Conservation (phyloP, 2,113 vertebrate species). For the Leptobrachium ailaonicum region DNA sequence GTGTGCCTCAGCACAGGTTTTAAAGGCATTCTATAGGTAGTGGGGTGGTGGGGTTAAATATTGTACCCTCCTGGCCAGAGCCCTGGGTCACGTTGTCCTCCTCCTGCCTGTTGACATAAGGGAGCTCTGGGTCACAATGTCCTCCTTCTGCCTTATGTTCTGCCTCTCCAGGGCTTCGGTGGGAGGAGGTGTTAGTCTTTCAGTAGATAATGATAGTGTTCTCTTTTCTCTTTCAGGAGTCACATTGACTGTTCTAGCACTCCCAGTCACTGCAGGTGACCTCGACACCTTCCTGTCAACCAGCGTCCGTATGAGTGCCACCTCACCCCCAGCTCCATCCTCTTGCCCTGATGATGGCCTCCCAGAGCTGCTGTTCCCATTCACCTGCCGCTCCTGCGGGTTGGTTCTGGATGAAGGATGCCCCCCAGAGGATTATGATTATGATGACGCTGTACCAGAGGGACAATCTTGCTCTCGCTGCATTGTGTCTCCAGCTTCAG, state of each 20-base stretch:
- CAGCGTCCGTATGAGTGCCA: constrained; percentile 62
- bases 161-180: background rate
- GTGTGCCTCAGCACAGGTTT: background rate
- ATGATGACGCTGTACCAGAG: constrained; percentile 79
- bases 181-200: too few species aligned
- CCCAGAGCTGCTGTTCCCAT: constrained; percentile 85
- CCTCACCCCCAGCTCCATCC: background rate
- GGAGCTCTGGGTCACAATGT: background rate
- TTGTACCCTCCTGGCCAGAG: background rate
- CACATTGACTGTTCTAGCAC: constrained; percentile 61
- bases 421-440: background rate
- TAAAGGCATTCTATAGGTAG: too few species aligned
- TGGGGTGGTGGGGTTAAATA: too few species aligned
- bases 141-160: background rate
- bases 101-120: background rate
- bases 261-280: constrained; percentile 56
- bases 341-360: constrained; percentile 56
- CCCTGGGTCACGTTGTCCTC: background rate
- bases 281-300: constrained; percentile 67
- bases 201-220: background rate
- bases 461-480: constrained; percentile 84
- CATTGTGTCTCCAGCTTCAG: constrained; percentile 65
- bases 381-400: constrained; percentile 87
- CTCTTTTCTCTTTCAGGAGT: constrained; percentile 59
- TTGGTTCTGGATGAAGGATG: constrained; percentile 80